Evolutionary conservation across 2,113 vertebrate genomes (phyloP), one percentile per base, ranked within the genome.

Genomic region (Cebidichthys violaceus): DNA sequence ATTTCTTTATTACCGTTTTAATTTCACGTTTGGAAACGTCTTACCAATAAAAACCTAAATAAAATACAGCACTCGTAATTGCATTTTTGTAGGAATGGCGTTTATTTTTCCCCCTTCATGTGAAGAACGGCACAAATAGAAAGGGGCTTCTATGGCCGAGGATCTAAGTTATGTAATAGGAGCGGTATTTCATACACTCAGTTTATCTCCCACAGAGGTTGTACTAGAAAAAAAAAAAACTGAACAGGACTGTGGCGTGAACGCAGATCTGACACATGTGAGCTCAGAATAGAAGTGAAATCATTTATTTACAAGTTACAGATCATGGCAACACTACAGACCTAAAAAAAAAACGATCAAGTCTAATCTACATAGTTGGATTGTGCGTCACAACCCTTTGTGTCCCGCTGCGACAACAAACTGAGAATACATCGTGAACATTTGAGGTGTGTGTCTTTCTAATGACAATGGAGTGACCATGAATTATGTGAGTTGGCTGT

Each of bases 81-180:
- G 18, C 31, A 65, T 76, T 66, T 39, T 52, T 1, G 11, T 22
- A 37, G 3, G 50, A 70, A 11, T 24, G 3, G 17, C 52, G 20
- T 39, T 41, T 55, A 24, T 35, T 27, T 81, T 75, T 9, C 31
- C 20, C 10, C 20, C 67, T 67, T 67, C 37, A 52, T 77, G 47
- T 41, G 45, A 54, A 52, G 22, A 60, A 79, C 61, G 39, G 37
- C 20, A 69, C n/a, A 39, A 54, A 80, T 43, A 10, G 1, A 75
- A 55, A 20, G 11, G 39, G 5, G 61, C 0, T 65, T 65, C 43
- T 81, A 52, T 60, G 47, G n/a, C 22, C 4, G 29, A 59, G 62
- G 73, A 71, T 61, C 83, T 83, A 81, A 72, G 62, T 90, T 90
- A 82, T 61, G 71, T 69, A 85, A 88, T 52, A 77, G 54, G 39